Percentiles rank a stretch among this genome's conserved stretches.
These are phyloP conservation scores for Cataglyphis albicans DNA, from an alignment of 2,888 invertebrate genomes.

Conservation along the genomic window DNA sequence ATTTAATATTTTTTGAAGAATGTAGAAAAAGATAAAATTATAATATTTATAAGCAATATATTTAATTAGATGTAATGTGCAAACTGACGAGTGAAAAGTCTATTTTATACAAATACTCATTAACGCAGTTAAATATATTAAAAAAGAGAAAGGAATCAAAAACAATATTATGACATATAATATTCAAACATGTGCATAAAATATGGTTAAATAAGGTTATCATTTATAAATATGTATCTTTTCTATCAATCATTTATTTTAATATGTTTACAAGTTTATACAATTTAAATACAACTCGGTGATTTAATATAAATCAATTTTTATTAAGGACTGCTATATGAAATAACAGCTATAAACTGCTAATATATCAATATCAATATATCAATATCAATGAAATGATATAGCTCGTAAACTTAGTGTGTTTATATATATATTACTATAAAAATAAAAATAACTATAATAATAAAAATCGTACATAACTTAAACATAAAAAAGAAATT, in stretches of 20 bases:
- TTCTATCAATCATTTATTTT: slow-evolving; percentile 13
- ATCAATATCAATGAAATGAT: background rate
- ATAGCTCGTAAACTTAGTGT: background rate
- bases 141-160: background rate
- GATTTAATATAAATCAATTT: slow-evolving; percentile 14
- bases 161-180: slow-evolving; percentile 30
- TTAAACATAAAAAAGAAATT: slow-evolving; percentile 4
- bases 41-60: background rate
- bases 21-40: background rate
- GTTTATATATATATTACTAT: background rate
- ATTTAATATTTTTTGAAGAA: background rate
- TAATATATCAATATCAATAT: too few relatives aligned
- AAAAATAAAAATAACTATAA: too few relatives aligned
- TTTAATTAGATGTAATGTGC: background rate
- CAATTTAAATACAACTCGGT: background rate
- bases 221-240: background rate
- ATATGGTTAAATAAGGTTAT: background rate
- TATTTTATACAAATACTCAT: slow-evolving; percentile 15
- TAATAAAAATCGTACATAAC: slow-evolving; percentile 1
- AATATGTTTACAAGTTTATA: background rate
- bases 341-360: too few relatives aligned
- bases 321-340: background rate
- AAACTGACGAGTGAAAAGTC: background rate
- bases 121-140: slow-evolving; percentile 8
- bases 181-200: slow-evolving; percentile 1